Base-by-base conservation (phyloP, 2,113 vertebrate genomes). In the Paramisgurnus dabryanus region DNA sequence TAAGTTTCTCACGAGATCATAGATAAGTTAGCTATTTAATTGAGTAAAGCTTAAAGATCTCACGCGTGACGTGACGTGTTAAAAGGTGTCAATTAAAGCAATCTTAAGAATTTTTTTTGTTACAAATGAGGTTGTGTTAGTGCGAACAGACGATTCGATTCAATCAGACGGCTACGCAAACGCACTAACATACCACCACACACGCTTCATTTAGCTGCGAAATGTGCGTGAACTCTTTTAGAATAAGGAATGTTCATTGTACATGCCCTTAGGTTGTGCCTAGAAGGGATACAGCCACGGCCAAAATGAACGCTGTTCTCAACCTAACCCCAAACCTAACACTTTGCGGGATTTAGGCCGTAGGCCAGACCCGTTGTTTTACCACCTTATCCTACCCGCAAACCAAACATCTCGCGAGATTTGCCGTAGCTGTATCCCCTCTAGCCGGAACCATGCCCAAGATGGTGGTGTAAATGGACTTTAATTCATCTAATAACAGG, bases 401-500 rank as follows among this genome's bases (percentile, higher is more conserved):
- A 34, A 34, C 27, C 27, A 34, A 22, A 34, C 27, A 2, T 34
- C 27, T 34, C 27, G 27, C 27, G 27, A 34, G 27, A 34, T 34
- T 34, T 34, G 27, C 27, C 27, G 27, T 34, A 34, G 27, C 27
- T 34, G 27, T 34, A 34, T 34, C 27, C 3, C 27, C 27, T 34
- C 27, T 34, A 34, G 27, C 27, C 1, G 3, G 27, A 34, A 34
- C 22, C 11, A 9, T 45, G 11, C 60, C 71, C 71, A 73, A 73
- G 55, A 73, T 73, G 71, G 55, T 55, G 71, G n/a, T 10, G 43
- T 27, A 73, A 73, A 45, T 45, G 40, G 55, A 40, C 22, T 40
- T 60, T 60, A 60, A 73, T 72, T 57, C 34, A 18, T 41, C 69
- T 40, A 4, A 41, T 6, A 53, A 17, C 68, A 17, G 49, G 13